phyloP scores from a whole-genome alignment of 2,888 invertebrate genomes.

The Drosophila lacicola region DNA sequence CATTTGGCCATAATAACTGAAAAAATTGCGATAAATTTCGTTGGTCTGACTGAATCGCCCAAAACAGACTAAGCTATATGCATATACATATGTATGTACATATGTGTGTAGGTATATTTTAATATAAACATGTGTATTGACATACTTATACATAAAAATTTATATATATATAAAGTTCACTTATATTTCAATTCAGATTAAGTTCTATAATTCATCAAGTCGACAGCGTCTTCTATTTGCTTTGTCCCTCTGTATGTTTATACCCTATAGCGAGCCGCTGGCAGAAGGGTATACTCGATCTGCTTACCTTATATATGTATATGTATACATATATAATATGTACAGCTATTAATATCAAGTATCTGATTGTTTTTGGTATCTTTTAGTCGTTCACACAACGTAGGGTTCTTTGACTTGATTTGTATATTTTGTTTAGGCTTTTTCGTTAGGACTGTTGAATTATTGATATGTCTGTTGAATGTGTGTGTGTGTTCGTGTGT shows the following conservation, averaged over 20 bases:
- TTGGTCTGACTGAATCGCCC: constrained; percentile 15
- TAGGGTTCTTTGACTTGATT: constrained; percentile 29
- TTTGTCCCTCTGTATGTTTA: constrained; percentile 13
- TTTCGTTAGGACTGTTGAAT: constrained; percentile 64
- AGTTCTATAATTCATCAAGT: constrained; percentile 76
- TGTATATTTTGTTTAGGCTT: constrained; percentile 58
- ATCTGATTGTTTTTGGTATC: constrained; percentile 12
- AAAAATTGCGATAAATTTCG: constrained; percentile 58
- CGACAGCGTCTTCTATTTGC: constrained; percentile 39
- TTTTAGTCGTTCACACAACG: constrained; percentile 9
- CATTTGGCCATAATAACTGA: constrained; percentile 71
- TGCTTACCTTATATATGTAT: too few relatives aligned
- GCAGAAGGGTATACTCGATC: constrained; percentile 3
- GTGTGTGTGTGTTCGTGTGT: constrained; percentile 9
- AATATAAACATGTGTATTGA: constrained; percentile 15
- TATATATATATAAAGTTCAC: constrained; percentile 32
- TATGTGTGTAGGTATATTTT: constrained; percentile 8
- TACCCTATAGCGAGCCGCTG: constrained; percentile 7
- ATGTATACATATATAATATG: neutral
- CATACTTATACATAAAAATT: constrained; percentile 22
- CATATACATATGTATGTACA: too few relatives aligned
- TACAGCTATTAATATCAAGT: neutral
- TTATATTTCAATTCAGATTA: constrained; percentile 76
- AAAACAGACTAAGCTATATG: constrained; percentile 11
- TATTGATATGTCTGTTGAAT: constrained; percentile 65